A percentile compares a stretch with the other conserved stretches of the same genome.
Conservation (phyloP, 1,140 invertebrate genomes). For the Brachionus koreanus region DNA sequence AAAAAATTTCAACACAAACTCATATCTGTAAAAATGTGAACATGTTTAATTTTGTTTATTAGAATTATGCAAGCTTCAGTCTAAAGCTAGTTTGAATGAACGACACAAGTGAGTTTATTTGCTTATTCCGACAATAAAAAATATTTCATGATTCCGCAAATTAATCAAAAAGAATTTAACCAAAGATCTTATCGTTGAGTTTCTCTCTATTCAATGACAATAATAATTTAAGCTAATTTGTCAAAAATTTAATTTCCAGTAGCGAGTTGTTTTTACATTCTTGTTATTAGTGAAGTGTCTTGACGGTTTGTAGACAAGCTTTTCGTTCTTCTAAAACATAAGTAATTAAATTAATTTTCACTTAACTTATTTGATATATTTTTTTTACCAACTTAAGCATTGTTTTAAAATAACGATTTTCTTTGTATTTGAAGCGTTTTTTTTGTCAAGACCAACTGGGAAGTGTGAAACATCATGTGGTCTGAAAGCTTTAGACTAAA, state of each 20-base stretch:
- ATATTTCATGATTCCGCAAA: constrained; percentile 28
- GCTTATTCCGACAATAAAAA: not conserved
- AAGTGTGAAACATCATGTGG: constrained; percentile 14
- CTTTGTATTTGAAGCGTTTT: not conserved
- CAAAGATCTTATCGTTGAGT: constrained; percentile 16
- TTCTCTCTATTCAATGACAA: not conserved
- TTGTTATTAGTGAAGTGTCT: not conserved
- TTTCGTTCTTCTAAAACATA: not conserved
- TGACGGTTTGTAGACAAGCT: not conserved
- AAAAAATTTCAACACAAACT: not conserved
- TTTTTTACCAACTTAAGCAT: not conserved
- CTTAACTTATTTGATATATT: not conserved
- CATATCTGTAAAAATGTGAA: not conserved
- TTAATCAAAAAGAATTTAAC: not conserved
- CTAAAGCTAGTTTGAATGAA: not conserved
- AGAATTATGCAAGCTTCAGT: not conserved
- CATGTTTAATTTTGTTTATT: not conserved
- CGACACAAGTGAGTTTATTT: not conserved
- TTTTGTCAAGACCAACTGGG: constrained; percentile 1
- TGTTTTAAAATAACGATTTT: constrained; percentile 9
- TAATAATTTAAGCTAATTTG: constrained; percentile 30
- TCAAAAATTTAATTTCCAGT: constrained; percentile 4
- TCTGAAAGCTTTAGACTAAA: not conserved
- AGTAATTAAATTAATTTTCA: constrained; percentile 38
- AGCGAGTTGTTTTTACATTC: constrained; percentile 8